Conservation (phyloP, 2,113 vertebrate genomes). For the Perca fluviatilis region DNA sequence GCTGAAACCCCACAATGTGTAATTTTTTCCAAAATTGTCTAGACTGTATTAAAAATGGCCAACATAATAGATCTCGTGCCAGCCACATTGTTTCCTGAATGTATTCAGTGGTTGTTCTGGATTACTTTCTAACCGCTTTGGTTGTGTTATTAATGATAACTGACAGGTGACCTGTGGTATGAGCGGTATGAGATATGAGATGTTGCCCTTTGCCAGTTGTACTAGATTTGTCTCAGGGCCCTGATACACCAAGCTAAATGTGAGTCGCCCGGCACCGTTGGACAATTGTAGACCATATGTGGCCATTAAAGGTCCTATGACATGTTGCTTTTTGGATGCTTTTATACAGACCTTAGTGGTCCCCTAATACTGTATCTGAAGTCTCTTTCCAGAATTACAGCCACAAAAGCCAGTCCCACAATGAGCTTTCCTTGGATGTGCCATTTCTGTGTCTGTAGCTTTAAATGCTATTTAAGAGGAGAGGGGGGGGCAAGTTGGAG, state of each 20-base stretch:
- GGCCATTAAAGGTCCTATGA: not conserved
- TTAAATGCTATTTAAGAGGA: too few relatives aligned
- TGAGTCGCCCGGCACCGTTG: not conserved
- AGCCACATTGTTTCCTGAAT: not conserved
- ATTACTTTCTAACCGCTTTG: not conserved
- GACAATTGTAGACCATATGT: not conserved
- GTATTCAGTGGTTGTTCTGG: not conserved
- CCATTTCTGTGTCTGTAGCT: too few relatives aligned
- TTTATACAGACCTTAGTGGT: too few relatives aligned
- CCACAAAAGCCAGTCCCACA: too few relatives aligned
- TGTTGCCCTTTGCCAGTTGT: not conserved
- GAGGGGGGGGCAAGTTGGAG: too few relatives aligned
- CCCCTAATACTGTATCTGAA: too few relatives aligned
- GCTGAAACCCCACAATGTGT: conserved; percentile 7
- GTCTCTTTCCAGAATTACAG: too few relatives aligned
- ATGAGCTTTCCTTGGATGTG: too few relatives aligned
- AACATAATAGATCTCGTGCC: conserved; percentile 8
- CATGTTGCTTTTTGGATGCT: too few relatives aligned
- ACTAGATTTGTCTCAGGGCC: not conserved
- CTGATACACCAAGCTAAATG: conserved; percentile 10
- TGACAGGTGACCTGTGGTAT: not conserved
- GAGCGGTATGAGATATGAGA: too few relatives aligned
- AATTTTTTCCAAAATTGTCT: conserved; percentile 1
- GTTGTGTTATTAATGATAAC: conserved; percentile 20
- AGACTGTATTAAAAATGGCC: not conserved